Percentiles rank a stretch among this genome's conserved stretches.
Conservation (phyloP, 2,888 invertebrate species). For the Dolichomitus sp. region DNA sequence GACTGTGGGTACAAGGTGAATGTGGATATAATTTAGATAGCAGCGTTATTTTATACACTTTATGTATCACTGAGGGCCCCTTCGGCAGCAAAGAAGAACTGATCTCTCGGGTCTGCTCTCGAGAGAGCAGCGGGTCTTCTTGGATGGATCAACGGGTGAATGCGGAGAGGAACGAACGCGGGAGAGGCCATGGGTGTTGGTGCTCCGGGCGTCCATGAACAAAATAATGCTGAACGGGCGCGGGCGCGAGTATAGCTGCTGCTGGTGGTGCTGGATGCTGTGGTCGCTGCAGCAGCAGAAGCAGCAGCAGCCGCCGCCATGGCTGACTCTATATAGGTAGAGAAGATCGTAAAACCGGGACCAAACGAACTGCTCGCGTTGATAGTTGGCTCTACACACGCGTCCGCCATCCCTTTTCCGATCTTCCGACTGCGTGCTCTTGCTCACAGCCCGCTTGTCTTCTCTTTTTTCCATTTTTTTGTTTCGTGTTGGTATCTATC, state of each 20-base stretch:
- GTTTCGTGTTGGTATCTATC: slow-evolving; percentile 2
- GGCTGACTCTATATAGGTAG: slow-evolving; percentile 49
- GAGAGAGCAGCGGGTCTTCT: slow-evolving; percentile 34
- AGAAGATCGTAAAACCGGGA: slow-evolving; percentile 81
- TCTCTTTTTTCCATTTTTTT: slow-evolving; percentile 15
- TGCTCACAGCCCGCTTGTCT: slow-evolving; percentile 25
- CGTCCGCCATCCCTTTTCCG: slow-evolving; percentile 65
- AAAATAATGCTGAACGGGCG: slow-evolving; percentile 80
- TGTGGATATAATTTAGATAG: slow-evolving; percentile 78
- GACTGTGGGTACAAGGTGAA: slow-evolving; percentile 52
- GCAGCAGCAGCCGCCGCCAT: slow-evolving; percentile 51
- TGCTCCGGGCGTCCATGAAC: slow-evolving; percentile 71
- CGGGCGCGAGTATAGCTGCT: slow-evolving; percentile 36
- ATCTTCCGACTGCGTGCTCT: slow-evolving; percentile 41
- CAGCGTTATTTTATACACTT: slow-evolving; percentile 77
- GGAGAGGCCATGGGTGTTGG: slow-evolving; percentile 61
- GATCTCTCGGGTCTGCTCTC: background rate
- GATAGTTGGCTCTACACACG: slow-evolving; percentile 77
- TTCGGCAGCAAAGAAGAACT: slow-evolving; percentile 10
- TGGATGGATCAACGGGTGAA: slow-evolving; percentile 20
- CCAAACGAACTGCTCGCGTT: slow-evolving; percentile 82
- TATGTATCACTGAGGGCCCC: slow-evolving; percentile 66
- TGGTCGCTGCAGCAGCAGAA: slow-evolving; percentile 39
- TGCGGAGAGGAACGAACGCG: slow-evolving; percentile 35
- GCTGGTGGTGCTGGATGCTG: slow-evolving; percentile 39